Conservation (phyloP, 2,113 vertebrate species). For the Nerophis ophidion region DNA sequence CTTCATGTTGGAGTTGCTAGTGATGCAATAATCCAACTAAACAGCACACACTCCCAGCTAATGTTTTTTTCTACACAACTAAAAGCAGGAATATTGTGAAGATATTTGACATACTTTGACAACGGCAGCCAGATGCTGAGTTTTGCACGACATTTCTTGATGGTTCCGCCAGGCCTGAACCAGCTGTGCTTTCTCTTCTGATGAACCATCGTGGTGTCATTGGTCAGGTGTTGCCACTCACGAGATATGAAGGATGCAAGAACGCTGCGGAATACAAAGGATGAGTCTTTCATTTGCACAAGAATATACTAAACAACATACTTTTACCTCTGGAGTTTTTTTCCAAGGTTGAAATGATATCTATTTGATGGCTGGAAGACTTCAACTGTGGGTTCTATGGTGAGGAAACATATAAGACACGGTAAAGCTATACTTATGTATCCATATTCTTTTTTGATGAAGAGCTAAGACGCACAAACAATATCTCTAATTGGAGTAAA, state of each 20-base stretch:
- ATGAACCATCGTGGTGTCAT: slow-evolving; percentile 77
- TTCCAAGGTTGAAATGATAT: slow-evolving; percentile 81
- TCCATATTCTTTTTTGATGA: no score
- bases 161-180: slow-evolving; percentile 84
- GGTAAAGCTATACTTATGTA: no score
- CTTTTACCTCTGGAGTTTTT: slow-evolving; percentile 87
- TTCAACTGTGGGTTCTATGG: slow-evolving; percentile 83
- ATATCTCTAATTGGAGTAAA: no score
- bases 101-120: slow-evolving; percentile 72
- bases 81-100: not conserved
- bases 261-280: slow-evolving; percentile 68
- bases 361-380: slow-evolving; percentile 88
- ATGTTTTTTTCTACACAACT: no score
- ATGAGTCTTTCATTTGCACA: not conserved
- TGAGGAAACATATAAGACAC: slow-evolving; percentile 9
- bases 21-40: no score
- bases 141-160: slow-evolving; percentile 87
- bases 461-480: no score
- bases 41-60: no score
- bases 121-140: slow-evolving; percentile 85
- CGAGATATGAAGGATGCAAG: slow-evolving; percentile 82
- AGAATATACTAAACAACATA: not conserved
- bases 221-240: slow-evolving; percentile 88
- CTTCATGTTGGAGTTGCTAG: no score
- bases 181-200: slow-evolving; percentile 84